Evolutionary conservation across 2,797 vertebrate genomes (phyloP).

Genomic region (Petrocephalus sullivani): DNA sequence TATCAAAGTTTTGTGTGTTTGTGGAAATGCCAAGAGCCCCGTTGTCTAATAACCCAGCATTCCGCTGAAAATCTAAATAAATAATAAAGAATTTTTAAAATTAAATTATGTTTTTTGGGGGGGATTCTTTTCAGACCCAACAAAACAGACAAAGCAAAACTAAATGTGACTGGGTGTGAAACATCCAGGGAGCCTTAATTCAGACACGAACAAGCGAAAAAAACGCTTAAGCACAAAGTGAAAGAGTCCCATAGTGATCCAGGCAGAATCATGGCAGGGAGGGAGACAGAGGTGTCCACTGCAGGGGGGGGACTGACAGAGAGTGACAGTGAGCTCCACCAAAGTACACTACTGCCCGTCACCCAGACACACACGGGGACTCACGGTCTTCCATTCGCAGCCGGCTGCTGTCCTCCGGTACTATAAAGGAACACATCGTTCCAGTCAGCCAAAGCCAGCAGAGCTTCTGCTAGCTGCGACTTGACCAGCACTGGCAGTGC

Average conservation of each 20-base stretch:
- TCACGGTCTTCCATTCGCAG: conserved; percentile 73
- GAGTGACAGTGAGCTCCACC: conserved; percentile 6
- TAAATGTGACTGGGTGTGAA: neutral
- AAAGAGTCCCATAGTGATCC: conserved; percentile 6
- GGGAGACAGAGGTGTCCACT: conserved; percentile 21
- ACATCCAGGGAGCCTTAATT: neutral
- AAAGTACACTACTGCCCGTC: conserved; percentile 56
- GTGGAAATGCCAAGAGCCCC: neutral
- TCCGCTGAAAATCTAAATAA: neutral
- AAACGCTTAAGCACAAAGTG: conserved; percentile 17
- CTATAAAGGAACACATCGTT: conserved; percentile 68
- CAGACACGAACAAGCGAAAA: neutral
- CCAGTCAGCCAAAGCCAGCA: conserved; percentile 36
- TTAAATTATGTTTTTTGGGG: neutral
- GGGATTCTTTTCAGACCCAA: neutral
- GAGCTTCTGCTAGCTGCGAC: neutral
- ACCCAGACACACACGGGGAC: conserved; percentile 55
- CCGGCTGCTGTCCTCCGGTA: conserved; percentile 56
- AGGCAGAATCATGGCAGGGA: conserved; percentile 16
- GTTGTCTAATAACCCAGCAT: neutral
- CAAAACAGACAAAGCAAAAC: neutral
- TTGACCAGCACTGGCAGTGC: neutral
- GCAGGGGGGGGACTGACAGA: neutral
- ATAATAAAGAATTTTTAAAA: neutral
- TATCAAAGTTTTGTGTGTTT: neutral